phyloP scores from a whole-genome alignment of 1,140 invertebrate species.

The Chionoecetes opilio region DNA sequence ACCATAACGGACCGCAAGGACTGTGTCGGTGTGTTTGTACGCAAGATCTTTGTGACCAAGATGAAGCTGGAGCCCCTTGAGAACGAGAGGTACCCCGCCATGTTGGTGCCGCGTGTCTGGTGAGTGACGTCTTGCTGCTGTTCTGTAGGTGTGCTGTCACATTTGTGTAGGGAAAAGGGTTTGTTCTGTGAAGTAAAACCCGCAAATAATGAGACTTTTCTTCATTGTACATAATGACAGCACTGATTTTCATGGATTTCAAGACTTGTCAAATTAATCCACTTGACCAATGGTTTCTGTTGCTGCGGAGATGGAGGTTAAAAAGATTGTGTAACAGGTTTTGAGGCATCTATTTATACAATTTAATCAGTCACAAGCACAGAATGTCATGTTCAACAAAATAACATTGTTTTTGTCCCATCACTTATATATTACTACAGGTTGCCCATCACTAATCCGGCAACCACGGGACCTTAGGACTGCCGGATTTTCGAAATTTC shows the following conservation, averaged over 20 bases:
- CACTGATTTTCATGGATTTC: background rate
- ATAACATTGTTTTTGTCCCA: background rate
- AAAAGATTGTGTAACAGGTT: background rate
- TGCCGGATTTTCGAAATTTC: no score
- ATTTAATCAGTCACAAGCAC: background rate
- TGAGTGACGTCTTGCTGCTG: slow-evolving; percentile 84
- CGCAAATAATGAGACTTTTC: background rate
- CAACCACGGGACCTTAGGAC: no score
- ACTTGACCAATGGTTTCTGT: background rate
- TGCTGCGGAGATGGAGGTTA: background rate
- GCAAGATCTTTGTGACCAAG: slow-evolving; percentile 98
- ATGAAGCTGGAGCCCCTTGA: slow-evolving; percentile 95
- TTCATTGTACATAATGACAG: background rate
- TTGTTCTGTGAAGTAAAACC: no score
- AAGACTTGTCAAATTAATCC: background rate
- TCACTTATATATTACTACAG: background rate
- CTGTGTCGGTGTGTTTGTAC: slow-evolving; percentile 97
- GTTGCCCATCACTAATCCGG: no score
- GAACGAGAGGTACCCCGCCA: slow-evolving; percentile 95
- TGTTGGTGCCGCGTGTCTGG: slow-evolving; percentile 99
- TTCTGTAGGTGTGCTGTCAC: background rate
- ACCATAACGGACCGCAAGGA: slow-evolving; percentile 92
- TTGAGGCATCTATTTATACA: background rate
- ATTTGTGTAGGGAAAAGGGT: background rate
- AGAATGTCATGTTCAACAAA: background rate